phyloP scores from a whole-genome alignment of 2,113 vertebrate genomes.

The Pluvianellus socialis region DNA sequence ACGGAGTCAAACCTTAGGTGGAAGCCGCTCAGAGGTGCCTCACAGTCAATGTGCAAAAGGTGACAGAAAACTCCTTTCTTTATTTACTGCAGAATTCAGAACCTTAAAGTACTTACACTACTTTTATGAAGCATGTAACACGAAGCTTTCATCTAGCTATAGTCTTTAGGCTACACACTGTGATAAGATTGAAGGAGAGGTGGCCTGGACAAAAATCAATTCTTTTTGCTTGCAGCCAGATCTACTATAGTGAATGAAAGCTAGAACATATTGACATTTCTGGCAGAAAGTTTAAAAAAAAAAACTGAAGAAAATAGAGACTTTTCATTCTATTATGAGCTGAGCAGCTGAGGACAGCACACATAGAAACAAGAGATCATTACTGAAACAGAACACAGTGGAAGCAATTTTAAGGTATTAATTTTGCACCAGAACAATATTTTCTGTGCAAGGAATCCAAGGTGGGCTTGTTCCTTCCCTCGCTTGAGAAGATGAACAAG shows the following conservation, averaged over 20 bases:
- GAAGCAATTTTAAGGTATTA: neutral
- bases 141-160: neutral
- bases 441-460: neutral
- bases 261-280: conserved; percentile 36
- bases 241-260: conserved; percentile 37
- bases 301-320: conserved; percentile 19
- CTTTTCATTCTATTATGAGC: neutral
- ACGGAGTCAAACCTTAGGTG: neutral
- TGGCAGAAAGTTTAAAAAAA: conserved; percentile 7
- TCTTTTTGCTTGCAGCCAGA: conserved; percentile 38
- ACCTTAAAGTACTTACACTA: neutral
- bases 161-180: neutral
- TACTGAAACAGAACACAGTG: neutral
- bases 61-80: neutral
- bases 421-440: neutral
- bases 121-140: neutral
- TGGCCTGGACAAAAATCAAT: conserved; percentile 5
- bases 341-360: conserved; percentile 28
- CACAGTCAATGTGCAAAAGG: neutral
- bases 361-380: neutral
- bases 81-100: neutral
- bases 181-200: conserved; percentile 24
- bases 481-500: neutral
- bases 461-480: neutral
- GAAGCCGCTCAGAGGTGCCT: neutral